Evolutionary conservation across 2,797 vertebrate species (phyloP), one percentile per base, ranked within the genome.

Genomic region (Hydrocynus forskahlii): DNA sequence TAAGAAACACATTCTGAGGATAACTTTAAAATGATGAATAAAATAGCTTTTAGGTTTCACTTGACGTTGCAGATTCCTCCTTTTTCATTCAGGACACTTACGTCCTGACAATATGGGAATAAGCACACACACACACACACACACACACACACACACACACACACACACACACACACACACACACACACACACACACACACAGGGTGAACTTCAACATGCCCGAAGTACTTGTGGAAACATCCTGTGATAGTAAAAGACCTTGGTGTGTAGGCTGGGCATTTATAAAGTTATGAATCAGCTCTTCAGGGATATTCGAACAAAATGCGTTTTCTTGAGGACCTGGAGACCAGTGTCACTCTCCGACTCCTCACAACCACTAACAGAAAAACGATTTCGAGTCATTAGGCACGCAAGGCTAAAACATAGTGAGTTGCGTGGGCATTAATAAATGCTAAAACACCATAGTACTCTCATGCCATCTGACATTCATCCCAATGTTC

Each of bases 371-470:
- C 16, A 10, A 43, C 7, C 3, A 23, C 5, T 73, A 13, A 55
- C 38, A 12, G 38, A 69, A 43, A 19, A 73, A n/a, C 0, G 62
- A 7, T 43, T 29, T n/a, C 4, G 71, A 38, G 23, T 68, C 72
- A 72, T 66, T 55, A 76, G 88, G 78, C 40, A 35, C 83, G 84
- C 76, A 78, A 85, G 62, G 25, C 25, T 35, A 25, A 25, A 35
- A 29, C 35, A 14, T 64, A 16, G 25, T 35, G 62, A 79, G 80
- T 35, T 85, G 88, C 52, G 89, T 90, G 87, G 89, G 91, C 23
- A 83, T 66, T 59, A 80, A 69, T 75, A 63, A 84, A 83, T 84
- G 72, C 73, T 86, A 81, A 86, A 75, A 12, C 74, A 89, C 70
- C 25, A 63, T 71, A 29, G 80, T 45, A 25, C 4, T 66, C 71